These are phyloP conservation scores for Hippocampus comes DNA, from an alignment of 2,113 vertebrate genomes.

Conservation along the genomic window DNA sequence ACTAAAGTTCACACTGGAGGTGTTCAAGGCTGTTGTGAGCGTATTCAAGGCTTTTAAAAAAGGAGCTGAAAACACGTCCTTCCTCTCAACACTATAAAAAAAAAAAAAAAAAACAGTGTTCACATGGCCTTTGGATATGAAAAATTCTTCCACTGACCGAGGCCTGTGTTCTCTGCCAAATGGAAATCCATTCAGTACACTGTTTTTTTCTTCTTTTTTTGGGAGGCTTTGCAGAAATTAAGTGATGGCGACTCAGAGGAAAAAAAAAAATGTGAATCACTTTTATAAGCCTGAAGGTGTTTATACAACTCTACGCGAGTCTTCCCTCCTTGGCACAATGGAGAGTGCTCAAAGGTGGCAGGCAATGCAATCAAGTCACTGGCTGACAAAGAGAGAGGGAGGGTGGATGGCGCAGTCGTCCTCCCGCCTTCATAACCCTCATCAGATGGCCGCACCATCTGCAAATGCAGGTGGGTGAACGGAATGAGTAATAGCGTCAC, in stretches of 20 bases:
- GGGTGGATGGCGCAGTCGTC: slow-evolving; percentile 13
- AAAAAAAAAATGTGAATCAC: slow-evolving; percentile 20
- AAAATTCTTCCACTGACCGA: slow-evolving; percentile 4
- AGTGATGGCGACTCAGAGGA: slow-evolving; percentile 1
- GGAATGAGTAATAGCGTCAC: slow-evolving; percentile 30
- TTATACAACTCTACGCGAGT: slow-evolving; percentile 21
- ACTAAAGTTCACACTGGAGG: background rate
- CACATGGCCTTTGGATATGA: background rate
- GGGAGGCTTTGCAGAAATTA: background rate
- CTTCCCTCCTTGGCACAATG: slow-evolving; percentile 50
- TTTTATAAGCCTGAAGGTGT: slow-evolving; percentile 38
- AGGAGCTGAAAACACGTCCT: background rate
- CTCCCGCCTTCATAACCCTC: slow-evolving; percentile 15
- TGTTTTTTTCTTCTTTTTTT: background rate
- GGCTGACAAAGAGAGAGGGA: slow-evolving; percentile 34
- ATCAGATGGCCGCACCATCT: slow-evolving; percentile 32
- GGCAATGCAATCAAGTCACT: slow-evolving; percentile 34
- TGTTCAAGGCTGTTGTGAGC: background rate
- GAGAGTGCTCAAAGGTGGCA: slow-evolving; percentile 39
- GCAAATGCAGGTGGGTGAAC: slow-evolving; percentile 22
- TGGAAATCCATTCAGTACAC: slow-evolving; percentile 5
- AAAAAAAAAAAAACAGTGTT: background rate
- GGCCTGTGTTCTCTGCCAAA: background rate
- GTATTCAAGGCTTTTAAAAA: slow-evolving; percentile 1
- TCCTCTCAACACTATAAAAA: background rate